Evolutionary conservation across 35 echinoderm and acorn worm genomes (phyloP).

Genomic region (Anneissia japonica): DNA sequence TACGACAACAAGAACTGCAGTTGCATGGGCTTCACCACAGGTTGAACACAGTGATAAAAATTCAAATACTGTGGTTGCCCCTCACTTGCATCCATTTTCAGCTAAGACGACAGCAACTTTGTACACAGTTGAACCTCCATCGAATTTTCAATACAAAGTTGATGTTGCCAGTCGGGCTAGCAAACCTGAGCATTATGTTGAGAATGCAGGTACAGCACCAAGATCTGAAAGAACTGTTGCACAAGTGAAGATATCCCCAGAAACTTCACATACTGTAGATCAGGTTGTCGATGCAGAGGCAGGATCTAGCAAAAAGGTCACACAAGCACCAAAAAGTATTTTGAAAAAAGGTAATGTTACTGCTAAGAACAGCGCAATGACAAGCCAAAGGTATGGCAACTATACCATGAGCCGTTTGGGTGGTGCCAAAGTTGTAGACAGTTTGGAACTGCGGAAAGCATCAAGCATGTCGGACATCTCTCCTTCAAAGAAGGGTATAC

Average conservation of each 20-base stretch:
- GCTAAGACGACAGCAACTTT: constrained; percentile 68
- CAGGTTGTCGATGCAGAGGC: not conserved
- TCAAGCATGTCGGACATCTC: constrained; percentile 22
- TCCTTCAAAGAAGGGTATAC: constrained; percentile 62
- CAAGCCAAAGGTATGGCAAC: constrained; percentile 11
- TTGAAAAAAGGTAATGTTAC: constrained; percentile 34
- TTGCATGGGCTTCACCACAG: constrained; percentile 15
- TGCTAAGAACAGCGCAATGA: not conserved
- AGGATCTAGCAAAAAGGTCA: not conserved
- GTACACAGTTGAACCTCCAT: not conserved
- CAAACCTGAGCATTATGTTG: not conserved
- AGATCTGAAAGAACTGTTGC: not conserved
- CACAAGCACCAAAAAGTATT: constrained; percentile 52
- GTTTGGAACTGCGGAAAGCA: constrained; percentile 73
- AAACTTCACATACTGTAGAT: too few species aligned
- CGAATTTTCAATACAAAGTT: not conserved
- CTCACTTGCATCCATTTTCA: constrained; percentile 33
- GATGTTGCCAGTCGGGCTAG: not conserved
- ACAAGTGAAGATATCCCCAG: too few species aligned
- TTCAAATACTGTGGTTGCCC: not conserved
- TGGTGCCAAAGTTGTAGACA: constrained; percentile 60
- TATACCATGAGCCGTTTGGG: constrained; percentile 21
- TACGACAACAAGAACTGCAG: constrained; percentile 15
- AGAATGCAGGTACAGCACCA: not conserved
- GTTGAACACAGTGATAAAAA: not conserved